Percentiles rank a stretch among this genome's conserved stretches.
These are phyloP conservation scores for Metridium senile DNA, from an alignment of 92 coral and sea anemone species.

Conservation along the genomic window DNA sequence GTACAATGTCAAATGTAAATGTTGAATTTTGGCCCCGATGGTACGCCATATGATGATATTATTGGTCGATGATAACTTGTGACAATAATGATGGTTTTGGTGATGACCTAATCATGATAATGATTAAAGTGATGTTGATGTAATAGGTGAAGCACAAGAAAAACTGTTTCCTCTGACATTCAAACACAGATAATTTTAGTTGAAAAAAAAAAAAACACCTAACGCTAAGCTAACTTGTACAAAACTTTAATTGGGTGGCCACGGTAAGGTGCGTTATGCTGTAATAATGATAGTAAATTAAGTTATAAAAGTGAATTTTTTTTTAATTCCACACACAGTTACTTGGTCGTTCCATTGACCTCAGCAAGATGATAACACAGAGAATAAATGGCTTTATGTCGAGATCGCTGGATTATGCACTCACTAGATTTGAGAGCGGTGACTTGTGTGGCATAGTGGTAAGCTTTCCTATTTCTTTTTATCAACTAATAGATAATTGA, in stretches of 20 bases:
- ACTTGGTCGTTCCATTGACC: slow-evolving; percentile 94
- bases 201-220: no score
- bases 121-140: background rate
- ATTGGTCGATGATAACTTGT: background rate
- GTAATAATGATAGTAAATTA: no score
- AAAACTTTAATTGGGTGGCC: no score
- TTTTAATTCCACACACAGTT: slow-evolving; percentile 36
- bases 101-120: background rate
- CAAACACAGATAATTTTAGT: no score
- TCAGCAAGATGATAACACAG: slow-evolving; percentile 87
- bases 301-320: background rate
- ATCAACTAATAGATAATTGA: no score
- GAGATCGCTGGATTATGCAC: slow-evolving; percentile 84
- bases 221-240: no score
- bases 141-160: background rate
- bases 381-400: slow-evolving; percentile 85
- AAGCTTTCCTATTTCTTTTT: slow-evolving; percentile 30
- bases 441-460: slow-evolving; percentile 98
- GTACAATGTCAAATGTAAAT: no score
- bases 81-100: background rate
- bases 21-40: no score
- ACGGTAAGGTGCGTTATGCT: no score
- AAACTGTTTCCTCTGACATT: no score
- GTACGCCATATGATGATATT: background rate
- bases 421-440: slow-evolving; percentile 97